A percentile compares a stretch with the other conserved stretches of the same genome.
Evolutionary conservation across 2,113 vertebrate species (phyloP).

Genomic region (Hepsetus odoe): DNA sequence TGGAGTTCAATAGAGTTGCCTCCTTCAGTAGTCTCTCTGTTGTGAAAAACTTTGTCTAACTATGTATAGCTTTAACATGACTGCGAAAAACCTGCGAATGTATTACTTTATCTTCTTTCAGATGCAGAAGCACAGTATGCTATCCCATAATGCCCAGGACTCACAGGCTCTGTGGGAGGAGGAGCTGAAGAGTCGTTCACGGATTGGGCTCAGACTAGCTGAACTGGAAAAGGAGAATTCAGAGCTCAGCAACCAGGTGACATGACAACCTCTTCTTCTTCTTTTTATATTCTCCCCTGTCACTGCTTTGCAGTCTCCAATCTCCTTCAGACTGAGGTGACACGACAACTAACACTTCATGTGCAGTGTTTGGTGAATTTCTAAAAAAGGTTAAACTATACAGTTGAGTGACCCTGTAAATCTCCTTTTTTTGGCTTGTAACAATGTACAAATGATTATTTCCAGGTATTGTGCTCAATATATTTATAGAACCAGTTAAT

Average conservation of each 20-base stretch:
- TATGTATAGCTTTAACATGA: not conserved
- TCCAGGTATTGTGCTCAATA: too few species aligned
- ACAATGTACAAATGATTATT: not conserved
- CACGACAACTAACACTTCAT: too few species aligned
- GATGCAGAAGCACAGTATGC: constrained; percentile 80
- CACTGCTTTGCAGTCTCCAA: too few species aligned
- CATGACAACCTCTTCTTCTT: not conserved
- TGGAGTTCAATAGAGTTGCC: too few species aligned
- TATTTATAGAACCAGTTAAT: not conserved
- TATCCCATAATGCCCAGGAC: constrained; percentile 79
- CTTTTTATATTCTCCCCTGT: too few species aligned
- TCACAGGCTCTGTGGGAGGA: constrained; percentile 83
- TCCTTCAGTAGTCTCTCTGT: too few species aligned
- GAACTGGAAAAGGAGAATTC: constrained; percentile 81
- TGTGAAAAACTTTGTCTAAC: too few species aligned
- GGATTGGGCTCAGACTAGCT: constrained; percentile 78
- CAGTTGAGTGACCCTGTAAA: not conserved
- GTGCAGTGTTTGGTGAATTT: too few species aligned
- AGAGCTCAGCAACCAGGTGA: constrained; percentile 77
- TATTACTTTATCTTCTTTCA: constrained; percentile 59
- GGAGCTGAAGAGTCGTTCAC: constrained; percentile 80
- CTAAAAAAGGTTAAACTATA: too few species aligned
- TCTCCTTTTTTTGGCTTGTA: not conserved
- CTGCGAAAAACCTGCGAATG: too few species aligned
- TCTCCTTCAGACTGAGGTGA: too few species aligned